Conservation (phyloP, 1,140 invertebrate genomes). For the Drosophila nebulosa region DNA sequence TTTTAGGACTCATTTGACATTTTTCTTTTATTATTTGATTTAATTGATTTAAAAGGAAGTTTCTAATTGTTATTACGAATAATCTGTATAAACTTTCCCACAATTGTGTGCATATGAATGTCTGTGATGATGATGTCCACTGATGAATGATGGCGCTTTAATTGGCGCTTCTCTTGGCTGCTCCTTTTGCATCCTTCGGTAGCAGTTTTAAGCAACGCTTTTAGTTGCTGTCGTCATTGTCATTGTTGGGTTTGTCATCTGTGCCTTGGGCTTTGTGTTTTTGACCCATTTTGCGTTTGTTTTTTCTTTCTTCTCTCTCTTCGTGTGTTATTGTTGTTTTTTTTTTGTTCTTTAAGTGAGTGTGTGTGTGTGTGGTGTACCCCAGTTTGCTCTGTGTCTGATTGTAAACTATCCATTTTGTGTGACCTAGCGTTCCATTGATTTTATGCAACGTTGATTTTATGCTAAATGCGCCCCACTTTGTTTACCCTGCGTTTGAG, state of each 20-base stretch:
- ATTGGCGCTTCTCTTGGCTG: neutral
- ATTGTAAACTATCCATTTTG: slow-evolving; percentile 1
- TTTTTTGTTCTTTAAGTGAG: neutral
- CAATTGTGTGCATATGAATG: too few relatives aligned
- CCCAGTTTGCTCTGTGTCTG: neutral
- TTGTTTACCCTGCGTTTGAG: neutral
- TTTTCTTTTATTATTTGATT: too few relatives aligned
- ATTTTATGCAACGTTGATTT: slow-evolving; percentile 12
- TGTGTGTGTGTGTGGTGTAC: neutral
- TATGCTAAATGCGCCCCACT: slow-evolving; percentile 9
- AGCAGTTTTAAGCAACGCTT: neutral
- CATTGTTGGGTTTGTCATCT: slow-evolving; percentile 4
- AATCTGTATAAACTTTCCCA: too few relatives aligned
- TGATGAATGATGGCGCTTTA: neutral
- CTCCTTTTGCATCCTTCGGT: neutral
- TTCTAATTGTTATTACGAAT: too few relatives aligned
- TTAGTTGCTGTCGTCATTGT: slow-evolving; percentile 3
- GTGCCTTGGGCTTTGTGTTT: slow-evolving; percentile 32
- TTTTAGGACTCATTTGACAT: too few relatives aligned
- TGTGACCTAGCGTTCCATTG: slow-evolving; percentile 10
- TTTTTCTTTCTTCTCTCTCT: neutral
- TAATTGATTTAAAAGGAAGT: too few relatives aligned
- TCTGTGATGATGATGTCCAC: too few relatives aligned
- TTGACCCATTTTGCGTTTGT: slow-evolving; percentile 49
- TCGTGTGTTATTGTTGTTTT: too few relatives aligned